Evolutionary conservation across 2,113 vertebrate species (phyloP).

Genomic region (Chloebia gouldiae): DNA sequence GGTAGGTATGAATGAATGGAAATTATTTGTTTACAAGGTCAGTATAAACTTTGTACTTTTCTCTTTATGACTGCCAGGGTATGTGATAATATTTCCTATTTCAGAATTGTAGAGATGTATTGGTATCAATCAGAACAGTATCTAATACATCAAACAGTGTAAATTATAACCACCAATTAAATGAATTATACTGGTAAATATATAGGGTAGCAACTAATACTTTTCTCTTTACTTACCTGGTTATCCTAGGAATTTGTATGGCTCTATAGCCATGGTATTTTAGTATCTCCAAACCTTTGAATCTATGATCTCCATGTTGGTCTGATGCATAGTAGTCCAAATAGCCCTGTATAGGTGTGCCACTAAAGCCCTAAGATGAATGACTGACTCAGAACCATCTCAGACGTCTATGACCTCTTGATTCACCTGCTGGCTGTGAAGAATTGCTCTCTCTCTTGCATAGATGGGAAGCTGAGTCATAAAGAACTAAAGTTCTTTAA

Average conservation of each 20-base stretch:
- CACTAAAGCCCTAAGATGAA: background rate
- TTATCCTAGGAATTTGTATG: background rate
- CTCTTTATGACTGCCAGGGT: background rate
- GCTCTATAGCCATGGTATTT: background rate
- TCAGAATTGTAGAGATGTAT: background rate
- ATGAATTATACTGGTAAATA: background rate
- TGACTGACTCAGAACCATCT: background rate
- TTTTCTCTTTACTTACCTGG: background rate
- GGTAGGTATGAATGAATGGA: background rate
- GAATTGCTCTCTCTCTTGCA: background rate
- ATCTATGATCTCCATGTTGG: background rate
- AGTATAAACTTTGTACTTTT: background rate
- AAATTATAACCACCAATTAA: background rate
- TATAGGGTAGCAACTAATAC: background rate
- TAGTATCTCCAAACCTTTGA: background rate
- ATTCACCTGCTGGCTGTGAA: background rate
- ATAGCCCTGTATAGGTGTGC: background rate
- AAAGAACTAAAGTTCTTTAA: background rate
- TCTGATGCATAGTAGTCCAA: background rate
- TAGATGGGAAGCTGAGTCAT: constrained; percentile 6
- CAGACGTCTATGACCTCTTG: background rate
- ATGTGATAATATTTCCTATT: background rate
- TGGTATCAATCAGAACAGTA: background rate
- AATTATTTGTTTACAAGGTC: background rate
- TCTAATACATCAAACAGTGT: background rate